Percentiles rank a stretch among this genome's conserved stretches.
phyloP scores from a whole-genome alignment of 1,140 invertebrate genomes.

The Eufriesea mexicana region DNA sequence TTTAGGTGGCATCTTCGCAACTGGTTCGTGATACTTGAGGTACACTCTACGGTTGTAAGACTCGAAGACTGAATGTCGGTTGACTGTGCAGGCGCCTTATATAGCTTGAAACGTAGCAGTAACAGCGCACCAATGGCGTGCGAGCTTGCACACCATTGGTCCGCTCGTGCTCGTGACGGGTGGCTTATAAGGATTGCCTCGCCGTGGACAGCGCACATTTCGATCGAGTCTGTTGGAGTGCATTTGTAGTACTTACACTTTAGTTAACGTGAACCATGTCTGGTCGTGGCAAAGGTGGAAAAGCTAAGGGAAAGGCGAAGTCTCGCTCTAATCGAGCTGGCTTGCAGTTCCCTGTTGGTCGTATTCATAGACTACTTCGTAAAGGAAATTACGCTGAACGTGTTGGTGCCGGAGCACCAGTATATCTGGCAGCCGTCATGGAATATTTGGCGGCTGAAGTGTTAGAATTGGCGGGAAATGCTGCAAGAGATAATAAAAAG shows the following conservation, averaged over 20 bases:
- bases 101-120: neutral
- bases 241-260: neutral
- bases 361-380: constrained; percentile 50
- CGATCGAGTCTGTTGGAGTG: neutral
- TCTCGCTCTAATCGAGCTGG: constrained; percentile 54
- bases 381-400: constrained; percentile 76
- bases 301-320: constrained; percentile 54
- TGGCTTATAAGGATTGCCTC: neutral
- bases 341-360: constrained; percentile 53
- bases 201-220: rapidly evolving
- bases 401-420: constrained; percentile 86
- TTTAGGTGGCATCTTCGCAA: constrained; percentile 79
- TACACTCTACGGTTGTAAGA: neutral
- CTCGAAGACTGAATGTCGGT: neutral
- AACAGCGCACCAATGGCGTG: constrained; percentile 33
- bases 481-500: constrained; percentile 53
- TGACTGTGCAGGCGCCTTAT: neutral
- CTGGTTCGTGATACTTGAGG: neutral
- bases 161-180: neutral
- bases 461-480: constrained; percentile 50
- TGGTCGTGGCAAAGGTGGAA: constrained; percentile 54
- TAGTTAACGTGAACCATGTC: constrained; percentile 41
- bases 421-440: constrained; percentile 83
- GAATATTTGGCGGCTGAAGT: constrained; percentile 82
- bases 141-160: constrained; percentile 27